A percentile compares a stretch with the other conserved stretches of the same genome.
Conservation (phyloP, 2,888 invertebrate genomes). For the Ophraella communa region DNA sequence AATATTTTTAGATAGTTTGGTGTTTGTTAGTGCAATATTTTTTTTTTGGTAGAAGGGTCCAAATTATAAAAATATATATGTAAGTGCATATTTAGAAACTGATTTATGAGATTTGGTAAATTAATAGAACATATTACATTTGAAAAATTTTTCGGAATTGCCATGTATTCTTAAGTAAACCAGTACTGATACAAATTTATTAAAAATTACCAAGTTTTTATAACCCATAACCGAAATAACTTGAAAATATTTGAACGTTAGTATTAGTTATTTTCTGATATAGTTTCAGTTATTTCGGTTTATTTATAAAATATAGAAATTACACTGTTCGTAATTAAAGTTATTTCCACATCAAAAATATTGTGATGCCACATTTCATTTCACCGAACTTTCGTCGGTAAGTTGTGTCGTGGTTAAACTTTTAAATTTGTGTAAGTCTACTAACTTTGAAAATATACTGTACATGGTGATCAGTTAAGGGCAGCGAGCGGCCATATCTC, state of each 20-base stretch:
- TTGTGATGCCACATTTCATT: not conserved
- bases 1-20: not conserved
- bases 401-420: too few species aligned
- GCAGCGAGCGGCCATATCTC: too few species aligned
- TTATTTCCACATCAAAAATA: slow-evolving; percentile 18
- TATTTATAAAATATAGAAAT: not conserved
- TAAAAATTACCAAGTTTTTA: not conserved
- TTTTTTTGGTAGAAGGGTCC: not conserved
- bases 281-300: too few species aligned
- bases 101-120: not conserved
- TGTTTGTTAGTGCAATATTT: not conserved
- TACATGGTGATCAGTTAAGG: too few species aligned
- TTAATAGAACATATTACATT: not conserved
- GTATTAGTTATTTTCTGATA: not conserved
- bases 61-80: not conserved
- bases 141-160: not conserved
- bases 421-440: too few species aligned
- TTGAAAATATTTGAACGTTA: slow-evolving; percentile 12
- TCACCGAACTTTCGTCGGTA: too few species aligned
- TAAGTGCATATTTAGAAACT: not conserved
- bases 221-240: slow-evolving; percentile 1
- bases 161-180: not conserved
- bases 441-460: too few species aligned
- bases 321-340: not conserved
- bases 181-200: not conserved